A percentile compares a stretch with the other conserved stretches of the same genome.
Conservation (phyloP, 2,113 vertebrate genomes). For the Chionis minor region DNA sequence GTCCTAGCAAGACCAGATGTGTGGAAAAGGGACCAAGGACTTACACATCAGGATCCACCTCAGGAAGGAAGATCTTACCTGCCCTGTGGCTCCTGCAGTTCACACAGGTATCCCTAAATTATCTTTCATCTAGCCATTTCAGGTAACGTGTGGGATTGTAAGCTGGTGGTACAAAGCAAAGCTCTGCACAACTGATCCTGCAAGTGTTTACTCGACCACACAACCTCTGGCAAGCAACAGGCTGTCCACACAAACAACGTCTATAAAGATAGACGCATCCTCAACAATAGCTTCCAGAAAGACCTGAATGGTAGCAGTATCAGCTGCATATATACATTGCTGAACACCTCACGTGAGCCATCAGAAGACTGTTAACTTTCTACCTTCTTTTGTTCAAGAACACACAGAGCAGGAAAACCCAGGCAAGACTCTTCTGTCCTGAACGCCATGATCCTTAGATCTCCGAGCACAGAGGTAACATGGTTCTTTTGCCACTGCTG, state of each 20-base stretch:
- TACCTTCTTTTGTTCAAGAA: background rate
- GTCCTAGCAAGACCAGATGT: background rate
- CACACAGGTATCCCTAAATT: background rate
- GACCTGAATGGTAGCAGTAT: background rate
- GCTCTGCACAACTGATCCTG: background rate
- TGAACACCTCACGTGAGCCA: background rate
- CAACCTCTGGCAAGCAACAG: background rate
- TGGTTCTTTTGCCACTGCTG: background rate
- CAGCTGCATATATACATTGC: background rate
- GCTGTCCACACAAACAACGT: background rate
- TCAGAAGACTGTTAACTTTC: background rate
- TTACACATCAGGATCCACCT: background rate
- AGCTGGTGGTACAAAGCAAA: background rate
- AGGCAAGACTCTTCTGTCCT: background rate
- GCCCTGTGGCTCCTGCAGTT: background rate
- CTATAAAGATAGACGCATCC: background rate
- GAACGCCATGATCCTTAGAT: background rate
- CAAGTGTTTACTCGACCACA: background rate
- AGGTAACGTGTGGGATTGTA: background rate
- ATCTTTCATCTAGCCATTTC: background rate
- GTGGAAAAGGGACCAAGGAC: background rate
- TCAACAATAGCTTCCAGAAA: background rate
- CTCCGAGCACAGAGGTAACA: background rate
- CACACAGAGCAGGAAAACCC: background rate
- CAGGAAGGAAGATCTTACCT: background rate